Percentiles rank a stretch among this genome's conserved stretches.
Evolutionary conservation across 1,140 invertebrate genomes (phyloP).

Genomic region (Formica selysi): DNA sequence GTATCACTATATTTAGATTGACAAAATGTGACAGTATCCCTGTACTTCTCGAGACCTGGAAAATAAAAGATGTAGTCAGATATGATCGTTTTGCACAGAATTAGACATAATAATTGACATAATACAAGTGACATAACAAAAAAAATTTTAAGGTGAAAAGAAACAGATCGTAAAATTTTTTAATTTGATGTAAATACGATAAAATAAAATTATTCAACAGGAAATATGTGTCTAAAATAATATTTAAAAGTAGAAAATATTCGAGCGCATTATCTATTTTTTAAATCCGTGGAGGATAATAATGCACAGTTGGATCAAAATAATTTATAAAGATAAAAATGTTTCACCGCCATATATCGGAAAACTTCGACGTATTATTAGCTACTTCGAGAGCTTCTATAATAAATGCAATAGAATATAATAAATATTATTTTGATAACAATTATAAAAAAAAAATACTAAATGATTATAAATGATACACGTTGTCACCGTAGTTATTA

Average conservation of each 20-base stretch:
- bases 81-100: background rate
- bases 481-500: background rate
- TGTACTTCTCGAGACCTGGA: constrained; percentile 93
- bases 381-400: background rate
- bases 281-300: background rate
- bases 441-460: background rate
- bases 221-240: background rate
- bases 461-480: background rate
- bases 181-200: background rate
- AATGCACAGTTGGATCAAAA: background rate
- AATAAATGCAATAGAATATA: background rate
- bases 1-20: constrained; percentile 94
- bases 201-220: background rate
- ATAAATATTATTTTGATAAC: constrained; percentile 5
- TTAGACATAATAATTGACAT: background rate
- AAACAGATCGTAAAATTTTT: background rate
- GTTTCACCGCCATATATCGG: background rate
- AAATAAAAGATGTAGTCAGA: constrained; percentile 63
- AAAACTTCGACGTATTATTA: background rate
- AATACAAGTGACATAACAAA: background rate
- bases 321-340: background rate
- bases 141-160: background rate
- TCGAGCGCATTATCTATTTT: background rate
- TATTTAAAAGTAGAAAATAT: background rate
- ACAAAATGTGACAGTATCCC: constrained; percentile 96